These are phyloP conservation scores for Rhopalosiphum maidis DNA, from an alignment of 1,140 invertebrate genomes.

Conservation along the genomic window DNA sequence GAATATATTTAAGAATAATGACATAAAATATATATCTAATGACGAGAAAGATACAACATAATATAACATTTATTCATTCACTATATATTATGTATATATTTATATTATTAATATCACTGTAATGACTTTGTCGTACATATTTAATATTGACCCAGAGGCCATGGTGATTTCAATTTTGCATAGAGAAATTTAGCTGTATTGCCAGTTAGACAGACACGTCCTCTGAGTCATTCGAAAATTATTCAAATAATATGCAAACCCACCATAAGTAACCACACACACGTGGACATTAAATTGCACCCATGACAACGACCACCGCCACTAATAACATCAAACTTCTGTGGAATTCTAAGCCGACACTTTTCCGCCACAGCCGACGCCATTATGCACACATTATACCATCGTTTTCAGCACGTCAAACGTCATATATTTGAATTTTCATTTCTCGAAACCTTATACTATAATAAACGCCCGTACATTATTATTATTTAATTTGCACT, in stretches of 20 bases:
- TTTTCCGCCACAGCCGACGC: background rate
- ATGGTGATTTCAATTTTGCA: background rate
- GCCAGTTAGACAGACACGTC: background rate
- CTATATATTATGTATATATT: background rate
- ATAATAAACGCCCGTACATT: background rate
- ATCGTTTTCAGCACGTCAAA: background rate
- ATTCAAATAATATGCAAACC: slow-evolving; percentile 40
- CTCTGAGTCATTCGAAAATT: slow-evolving; percentile 25
- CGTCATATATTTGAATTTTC: background rate
- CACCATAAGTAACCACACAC: background rate
- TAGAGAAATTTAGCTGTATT: background rate
- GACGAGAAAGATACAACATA: background rate
- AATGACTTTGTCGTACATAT: background rate
- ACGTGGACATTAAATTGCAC: background rate
- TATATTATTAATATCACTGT: background rate
- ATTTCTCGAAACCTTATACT: background rate
- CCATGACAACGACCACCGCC: background rate
- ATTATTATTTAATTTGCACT: background rate
- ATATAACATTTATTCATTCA: background rate
- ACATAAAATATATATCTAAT: background rate
- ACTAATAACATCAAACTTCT: slow-evolving; percentile 14
- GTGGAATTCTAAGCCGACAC: background rate
- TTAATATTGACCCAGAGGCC: background rate
- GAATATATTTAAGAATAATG: too few species aligned
- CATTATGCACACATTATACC: background rate